phyloP scores from a whole-genome alignment of 2,888 invertebrate genomes.

The Lasioglossum figueresi region DNA sequence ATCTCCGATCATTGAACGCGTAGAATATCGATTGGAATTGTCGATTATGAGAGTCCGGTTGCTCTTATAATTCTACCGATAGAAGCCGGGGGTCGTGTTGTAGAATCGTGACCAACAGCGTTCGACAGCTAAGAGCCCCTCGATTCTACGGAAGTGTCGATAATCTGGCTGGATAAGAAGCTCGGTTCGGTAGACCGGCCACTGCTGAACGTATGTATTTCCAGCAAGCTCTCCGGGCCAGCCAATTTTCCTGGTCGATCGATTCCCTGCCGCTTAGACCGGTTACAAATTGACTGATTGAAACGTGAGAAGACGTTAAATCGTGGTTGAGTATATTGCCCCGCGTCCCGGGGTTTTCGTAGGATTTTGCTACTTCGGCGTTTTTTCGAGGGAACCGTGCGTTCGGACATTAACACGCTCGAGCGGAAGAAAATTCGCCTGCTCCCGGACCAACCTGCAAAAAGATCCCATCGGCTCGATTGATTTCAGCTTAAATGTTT shows the following conservation, averaged over 20 bases:
- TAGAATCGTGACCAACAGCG: conserved; percentile 47
- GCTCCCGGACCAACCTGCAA: too few species aligned
- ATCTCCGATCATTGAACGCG: neutral
- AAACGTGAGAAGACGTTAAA: conserved; percentile 37
- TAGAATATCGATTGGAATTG: neutral
- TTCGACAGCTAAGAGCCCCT: conserved; percentile 34
- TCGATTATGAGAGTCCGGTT: neutral
- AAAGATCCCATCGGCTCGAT: neutral
- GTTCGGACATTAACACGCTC: neutral
- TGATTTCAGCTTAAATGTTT: neutral
- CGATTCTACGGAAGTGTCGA: conserved; percentile 58
- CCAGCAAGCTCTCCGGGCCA: conserved; percentile 22
- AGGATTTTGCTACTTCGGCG: neutral
- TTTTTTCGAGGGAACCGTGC: neutral
- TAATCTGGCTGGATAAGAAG: conserved; percentile 49
- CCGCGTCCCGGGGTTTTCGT: neutral
- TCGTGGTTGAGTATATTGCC: neutral
- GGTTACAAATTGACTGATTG: conserved; percentile 48
- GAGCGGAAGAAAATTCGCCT: neutral
- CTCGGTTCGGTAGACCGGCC: conserved; percentile 26
- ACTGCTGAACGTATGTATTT: conserved; percentile 38
- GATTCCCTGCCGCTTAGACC: conserved; percentile 32
- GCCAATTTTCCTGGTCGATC: conserved; percentile 46
- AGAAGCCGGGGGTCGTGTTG: neutral
- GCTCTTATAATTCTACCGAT: conserved; percentile 35